These are phyloP conservation scores for Gymnorhina tibicen DNA, from an alignment of 2,113 vertebrate species.

Conservation along the genomic window DNA sequence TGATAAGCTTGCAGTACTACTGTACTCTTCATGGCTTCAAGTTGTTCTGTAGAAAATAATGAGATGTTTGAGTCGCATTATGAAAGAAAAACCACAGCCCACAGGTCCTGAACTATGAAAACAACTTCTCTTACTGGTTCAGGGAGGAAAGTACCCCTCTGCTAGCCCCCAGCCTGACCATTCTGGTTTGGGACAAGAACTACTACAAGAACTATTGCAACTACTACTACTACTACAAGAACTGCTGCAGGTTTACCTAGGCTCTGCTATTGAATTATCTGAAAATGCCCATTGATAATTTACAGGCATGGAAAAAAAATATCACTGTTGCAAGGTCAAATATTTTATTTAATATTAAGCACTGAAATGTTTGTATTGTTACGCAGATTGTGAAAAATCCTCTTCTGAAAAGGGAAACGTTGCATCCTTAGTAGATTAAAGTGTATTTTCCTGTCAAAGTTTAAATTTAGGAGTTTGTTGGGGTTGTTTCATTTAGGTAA, in stretches of 20 bases:
- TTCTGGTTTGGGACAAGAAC: background rate
- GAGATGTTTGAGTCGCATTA: background rate
- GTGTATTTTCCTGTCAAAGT: background rate
- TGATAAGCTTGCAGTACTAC: background rate
- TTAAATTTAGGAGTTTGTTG: background rate
- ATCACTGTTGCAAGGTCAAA: background rate
- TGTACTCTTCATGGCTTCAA: background rate
- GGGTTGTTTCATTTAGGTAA: background rate
- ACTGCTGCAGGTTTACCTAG: background rate
- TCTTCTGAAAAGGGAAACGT: background rate
- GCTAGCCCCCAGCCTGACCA: accelerated
- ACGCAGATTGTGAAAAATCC: background rate
- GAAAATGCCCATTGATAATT: background rate
- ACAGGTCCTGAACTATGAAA: background rate
- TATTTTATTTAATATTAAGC: background rate
- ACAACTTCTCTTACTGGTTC: background rate
- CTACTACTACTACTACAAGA: too few species aligned
- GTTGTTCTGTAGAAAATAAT: background rate
- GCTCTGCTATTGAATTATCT: background rate
- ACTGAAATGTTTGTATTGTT: background rate
- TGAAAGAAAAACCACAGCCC: background rate
- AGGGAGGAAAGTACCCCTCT: background rate
- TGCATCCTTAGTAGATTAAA: background rate
- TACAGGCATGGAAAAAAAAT: background rate
- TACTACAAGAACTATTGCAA: too few species aligned